These are phyloP conservation scores for Cynoglossus semilaevis DNA, from an alignment of 2,113 vertebrate species.

Conservation along the genomic window DNA sequence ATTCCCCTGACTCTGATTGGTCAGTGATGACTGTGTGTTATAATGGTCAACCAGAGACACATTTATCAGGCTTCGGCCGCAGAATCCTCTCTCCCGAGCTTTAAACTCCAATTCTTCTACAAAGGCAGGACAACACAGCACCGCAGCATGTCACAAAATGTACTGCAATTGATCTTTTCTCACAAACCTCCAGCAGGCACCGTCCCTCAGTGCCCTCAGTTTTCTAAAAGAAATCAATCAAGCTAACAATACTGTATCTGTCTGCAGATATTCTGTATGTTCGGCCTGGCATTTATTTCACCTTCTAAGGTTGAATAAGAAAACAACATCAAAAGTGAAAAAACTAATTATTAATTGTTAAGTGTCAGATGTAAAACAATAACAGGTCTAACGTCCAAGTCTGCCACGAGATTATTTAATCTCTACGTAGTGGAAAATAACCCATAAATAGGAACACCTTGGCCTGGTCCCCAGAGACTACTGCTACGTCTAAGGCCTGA, in stretches of 20 bases:
- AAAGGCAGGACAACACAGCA: conserved; percentile 39
- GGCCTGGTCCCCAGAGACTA: conserved; percentile 40
- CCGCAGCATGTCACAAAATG: conserved; percentile 38
- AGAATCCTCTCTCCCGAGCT: conserved; percentile 27
- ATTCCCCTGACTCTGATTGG: too few relatives aligned
- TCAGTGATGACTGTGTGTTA: background rate
- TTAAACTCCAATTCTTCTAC: conserved; percentile 52
- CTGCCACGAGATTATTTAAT: conserved; percentile 32
- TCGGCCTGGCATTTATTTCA: too few relatives aligned
- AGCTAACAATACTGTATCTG: conserved; percentile 24
- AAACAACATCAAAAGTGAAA: background rate
- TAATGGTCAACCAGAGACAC: conserved; percentile 15
- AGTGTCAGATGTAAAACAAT: conserved; percentile 14
- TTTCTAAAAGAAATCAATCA: conserved; percentile 38
- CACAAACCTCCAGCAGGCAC: conserved; percentile 31
- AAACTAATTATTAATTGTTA: conserved; percentile 31
- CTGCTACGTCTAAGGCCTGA: conserved; percentile 59
- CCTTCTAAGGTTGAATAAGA: too few relatives aligned
- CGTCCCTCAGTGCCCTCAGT: conserved; percentile 30
- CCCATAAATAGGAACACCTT: conserved; percentile 19
- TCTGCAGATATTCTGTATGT: conserved; percentile 20
- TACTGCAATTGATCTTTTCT: conserved; percentile 58
- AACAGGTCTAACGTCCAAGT: conserved; percentile 12
- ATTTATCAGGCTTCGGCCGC: conserved; percentile 11
- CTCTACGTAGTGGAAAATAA: conserved; percentile 30